Conservation (phyloP, 1,140 invertebrate species). For the Halyomorpha halys region DNA sequence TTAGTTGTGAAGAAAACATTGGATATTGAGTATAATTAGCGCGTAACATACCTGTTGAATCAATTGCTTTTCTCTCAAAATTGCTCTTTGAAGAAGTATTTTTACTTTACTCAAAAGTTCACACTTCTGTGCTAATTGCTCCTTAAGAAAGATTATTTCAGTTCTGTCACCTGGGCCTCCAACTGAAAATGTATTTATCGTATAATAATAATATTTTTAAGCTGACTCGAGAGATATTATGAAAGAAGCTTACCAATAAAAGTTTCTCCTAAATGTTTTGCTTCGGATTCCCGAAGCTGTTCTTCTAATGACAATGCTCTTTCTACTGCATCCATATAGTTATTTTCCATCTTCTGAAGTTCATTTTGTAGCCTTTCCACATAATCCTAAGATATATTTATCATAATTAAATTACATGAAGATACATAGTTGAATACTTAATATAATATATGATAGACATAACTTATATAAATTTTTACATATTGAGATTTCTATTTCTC, state of each 20-base stretch:
- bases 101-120: conserved; percentile 45
- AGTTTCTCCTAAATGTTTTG: conserved; percentile 22
- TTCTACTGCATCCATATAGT: conserved; percentile 39
- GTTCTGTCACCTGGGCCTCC: conserved; percentile 18
- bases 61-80: conserved; percentile 43
- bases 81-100: conserved; percentile 42
- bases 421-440: no score
- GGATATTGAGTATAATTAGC: neutral
- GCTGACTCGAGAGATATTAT: neutral
- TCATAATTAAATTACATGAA: no score
- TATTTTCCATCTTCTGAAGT: conserved; percentile 36
- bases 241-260: conserved; percentile 19
- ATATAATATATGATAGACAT: no score
- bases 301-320: conserved; percentile 38
- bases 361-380: conserved; percentile 32
- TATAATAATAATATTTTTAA: neutral
- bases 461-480: no score
- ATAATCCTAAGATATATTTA: conserved; percentile 27
- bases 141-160: conserved; percentile 32
- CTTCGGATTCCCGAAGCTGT: conserved; percentile 36
- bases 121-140: conserved; percentile 43
- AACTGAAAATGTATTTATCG: conserved; percentile 16
- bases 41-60: conserved; percentile 37
- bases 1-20: conserved; percentile 1
- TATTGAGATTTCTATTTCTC: no score